These are phyloP conservation scores for Rhabdomys dilectus DNA, from an alignment of 2,113 vertebrate genomes.

Conservation along the genomic window DNA sequence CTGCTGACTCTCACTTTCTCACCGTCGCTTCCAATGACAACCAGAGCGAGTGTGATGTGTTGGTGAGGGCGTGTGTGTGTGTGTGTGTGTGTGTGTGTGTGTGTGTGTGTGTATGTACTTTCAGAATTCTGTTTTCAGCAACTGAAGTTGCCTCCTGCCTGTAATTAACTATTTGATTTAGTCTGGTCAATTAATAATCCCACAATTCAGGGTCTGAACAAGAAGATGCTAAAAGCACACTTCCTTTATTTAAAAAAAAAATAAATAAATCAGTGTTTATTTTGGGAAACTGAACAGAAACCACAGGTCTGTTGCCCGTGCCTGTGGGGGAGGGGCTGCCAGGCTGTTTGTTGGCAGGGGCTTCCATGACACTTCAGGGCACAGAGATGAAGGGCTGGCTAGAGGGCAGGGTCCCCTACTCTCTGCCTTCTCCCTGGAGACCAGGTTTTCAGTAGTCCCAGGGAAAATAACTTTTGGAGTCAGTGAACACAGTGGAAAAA, in stretches of 20 bases:
- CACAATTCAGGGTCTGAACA: constrained; percentile 32
- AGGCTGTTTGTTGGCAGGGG: constrained; percentile 51
- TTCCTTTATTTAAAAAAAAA: constrained; percentile 18
- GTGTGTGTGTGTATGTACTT: neutral
- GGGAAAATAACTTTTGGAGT: constrained; percentile 46
- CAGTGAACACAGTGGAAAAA: constrained; percentile 45
- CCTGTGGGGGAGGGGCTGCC: constrained; percentile 54
- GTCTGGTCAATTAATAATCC: constrained; percentile 57
- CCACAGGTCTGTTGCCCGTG: constrained; percentile 47
- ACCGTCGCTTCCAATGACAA: constrained; percentile 65
- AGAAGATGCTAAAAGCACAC: constrained; percentile 29
- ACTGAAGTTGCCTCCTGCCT: constrained; percentile 58
- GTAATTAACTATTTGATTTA: constrained; percentile 66
- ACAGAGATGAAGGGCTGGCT: neutral
- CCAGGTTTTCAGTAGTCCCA: constrained; percentile 13
- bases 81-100: too few relatives aligned
- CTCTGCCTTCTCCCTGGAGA: constrained; percentile 41
- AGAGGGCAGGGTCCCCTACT: neutral
- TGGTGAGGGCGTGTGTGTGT: neutral
- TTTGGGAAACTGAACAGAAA: constrained; percentile 79
- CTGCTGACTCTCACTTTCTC: constrained; percentile 75
- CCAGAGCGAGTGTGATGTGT: constrained; percentile 11
- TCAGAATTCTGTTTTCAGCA: constrained; percentile 45
- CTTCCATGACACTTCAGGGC: constrained; percentile 33
- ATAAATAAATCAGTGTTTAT: constrained; percentile 69